Evolutionary conservation across 1,140 invertebrate species (phyloP).

Genomic region (Habropoda laboriosa): DNA sequence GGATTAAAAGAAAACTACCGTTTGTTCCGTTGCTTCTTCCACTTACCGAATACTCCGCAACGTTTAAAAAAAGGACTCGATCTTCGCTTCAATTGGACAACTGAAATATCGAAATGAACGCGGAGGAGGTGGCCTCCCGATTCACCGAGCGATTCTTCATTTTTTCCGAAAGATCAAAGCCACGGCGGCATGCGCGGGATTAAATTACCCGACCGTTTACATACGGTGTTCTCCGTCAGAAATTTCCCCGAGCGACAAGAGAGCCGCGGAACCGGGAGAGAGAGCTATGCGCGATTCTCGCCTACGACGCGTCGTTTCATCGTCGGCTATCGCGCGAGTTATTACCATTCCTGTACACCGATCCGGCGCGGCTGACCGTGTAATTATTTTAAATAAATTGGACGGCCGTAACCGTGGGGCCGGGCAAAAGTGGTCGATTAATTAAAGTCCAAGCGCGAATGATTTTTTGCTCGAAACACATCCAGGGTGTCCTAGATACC

Average conservation of each 20-base stretch:
- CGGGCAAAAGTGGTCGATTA: conserved; percentile 55
- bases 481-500: conserved; percentile 54
- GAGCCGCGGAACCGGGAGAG: neutral
- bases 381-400: conserved; percentile 38
- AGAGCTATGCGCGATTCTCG: conserved; percentile 2
- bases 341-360: neutral
- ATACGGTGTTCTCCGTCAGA: neutral
- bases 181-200: neutral
- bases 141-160: neutral
- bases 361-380: neutral
- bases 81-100: no score
- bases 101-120: no score
- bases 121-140: neutral
- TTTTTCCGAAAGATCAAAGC: neutral
- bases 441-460: conserved; percentile 58
- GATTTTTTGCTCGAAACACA: conserved; percentile 63
- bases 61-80: no score
- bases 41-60: no score
- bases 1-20: no score
- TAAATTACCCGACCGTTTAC: neutral
- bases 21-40: no score
- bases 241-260: conserved; percentile 18
- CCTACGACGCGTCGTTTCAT: conserved; percentile 12
- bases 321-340: conserved; percentile 1
- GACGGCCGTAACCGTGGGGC: neutral